Base-by-base conservation (phyloP, 1,140 invertebrate species). In the Monomorium pharaonis region DNA sequence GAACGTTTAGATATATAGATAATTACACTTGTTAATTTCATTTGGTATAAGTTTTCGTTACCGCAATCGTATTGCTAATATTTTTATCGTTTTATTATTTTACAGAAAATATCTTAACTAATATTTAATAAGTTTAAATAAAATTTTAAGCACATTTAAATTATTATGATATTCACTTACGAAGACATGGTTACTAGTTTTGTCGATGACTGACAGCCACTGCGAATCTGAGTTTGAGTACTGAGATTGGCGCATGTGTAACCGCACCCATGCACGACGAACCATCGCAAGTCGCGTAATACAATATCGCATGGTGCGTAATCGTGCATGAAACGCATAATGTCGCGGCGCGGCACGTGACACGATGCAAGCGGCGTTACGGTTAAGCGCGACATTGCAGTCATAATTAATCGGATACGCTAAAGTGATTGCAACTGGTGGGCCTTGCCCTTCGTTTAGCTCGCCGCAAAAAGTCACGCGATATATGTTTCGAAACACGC, bases 361-460 rank as follows among this genome's bases (percentile, higher is more conserved):
- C 72, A 85, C 87, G 80, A 75, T 47, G 67, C 44, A 60, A n/a
- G 14, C 69, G n/a, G 33, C 70, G 83, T 86, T 89, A 86, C 88
- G 85, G 87, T 89, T 89, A 88, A 89, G 27, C 56, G 69, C 60
- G 54, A 69, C 60, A 75, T 88, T 49, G 60, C 63, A 83, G 42
- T 89, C 88, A 76, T 89, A 88, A 89, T 89, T 86, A 89, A 89
- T 88, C 86, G 83, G 75, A 62, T 62, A 51, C 54, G 69, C 42
- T 37, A 51, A 78, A 72, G 24, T 24, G 63, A 69, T n/a, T 30
- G 30, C 27, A 80, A 77, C 24, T 24, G 54, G 21, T 63, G n/a
- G n/a, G 42, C 27, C 27, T 44, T 77, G 47, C 49, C 16, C n/a
- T 30, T 4, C 18, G 9, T 74, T 70, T 62, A 37, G 21, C 16